A percentile compares a stretch with the other conserved stretches of the same genome.
Conservation (phyloP, 2,888 invertebrate genomes). For the Lithosia quadra region DNA sequence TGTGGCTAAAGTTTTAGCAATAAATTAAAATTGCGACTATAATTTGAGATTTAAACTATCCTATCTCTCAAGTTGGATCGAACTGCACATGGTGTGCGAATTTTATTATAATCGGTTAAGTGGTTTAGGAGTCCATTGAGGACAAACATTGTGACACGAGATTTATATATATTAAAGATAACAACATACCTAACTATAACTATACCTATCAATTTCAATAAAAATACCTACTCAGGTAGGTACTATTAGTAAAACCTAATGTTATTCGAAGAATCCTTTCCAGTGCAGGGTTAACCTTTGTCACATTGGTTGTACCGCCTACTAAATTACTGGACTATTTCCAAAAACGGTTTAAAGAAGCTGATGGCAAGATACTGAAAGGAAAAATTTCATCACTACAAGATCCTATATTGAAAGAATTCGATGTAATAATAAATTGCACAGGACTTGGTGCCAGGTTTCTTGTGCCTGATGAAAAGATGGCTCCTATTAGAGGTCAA, state of each 20-base stretch:
- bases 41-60: no score
- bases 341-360: conserved; percentile 85
- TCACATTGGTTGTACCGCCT: conserved; percentile 90
- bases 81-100: no score
- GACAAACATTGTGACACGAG: no score
- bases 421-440: conserved; percentile 93
- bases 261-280: conserved; percentile 17
- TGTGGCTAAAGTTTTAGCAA: no score
- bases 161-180: no score
- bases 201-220: no score
- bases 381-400: conserved; percentile 61
- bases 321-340: conserved; percentile 89
- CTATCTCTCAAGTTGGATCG: no score
- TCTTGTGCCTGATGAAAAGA: conserved; percentile 87
- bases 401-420: conserved; percentile 82
- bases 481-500: conserved; percentile 92
- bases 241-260: neutral
- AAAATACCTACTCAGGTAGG: no score
- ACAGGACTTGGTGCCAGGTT: conserved; percentile 89
- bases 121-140: no score
- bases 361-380: conserved; percentile 87
- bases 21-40: no score
- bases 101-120: no score
- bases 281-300: conserved; percentile 88
- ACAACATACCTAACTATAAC: no score